These are phyloP conservation scores for Echinops telfairi DNA, from an alignment of 2,113 vertebrate genomes.

Conservation along the genomic window DNA sequence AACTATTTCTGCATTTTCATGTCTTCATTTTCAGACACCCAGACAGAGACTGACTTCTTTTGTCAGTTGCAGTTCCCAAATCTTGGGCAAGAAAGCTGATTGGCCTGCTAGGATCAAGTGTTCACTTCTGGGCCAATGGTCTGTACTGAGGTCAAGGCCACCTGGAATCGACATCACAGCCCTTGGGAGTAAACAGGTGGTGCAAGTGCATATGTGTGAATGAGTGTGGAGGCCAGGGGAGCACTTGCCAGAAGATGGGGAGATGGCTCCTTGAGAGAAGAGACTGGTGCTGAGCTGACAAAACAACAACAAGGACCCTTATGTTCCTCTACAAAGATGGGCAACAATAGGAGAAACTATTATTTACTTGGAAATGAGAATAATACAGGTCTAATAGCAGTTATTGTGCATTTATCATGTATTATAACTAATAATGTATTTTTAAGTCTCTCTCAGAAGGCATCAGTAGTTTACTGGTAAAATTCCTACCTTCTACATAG, in stretches of 20 bases:
- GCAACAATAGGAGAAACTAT: conserved; percentile 7
- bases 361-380: conserved; percentile 51
- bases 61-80: conserved; percentile 68
- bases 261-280: background rate
- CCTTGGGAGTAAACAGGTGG: background rate
- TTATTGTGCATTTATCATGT: too few species aligned
- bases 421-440: too few species aligned
- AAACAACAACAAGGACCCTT: background rate
- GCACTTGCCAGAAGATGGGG: background rate
- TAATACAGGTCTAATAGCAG: background rate
- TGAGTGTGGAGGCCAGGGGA: background rate
- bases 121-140: conserved; percentile 42
- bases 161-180: background rate
- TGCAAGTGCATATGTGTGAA: background rate
- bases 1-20: conserved; percentile 79
- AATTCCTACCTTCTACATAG: background rate
- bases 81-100: conserved; percentile 53
- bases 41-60: conserved; percentile 73
- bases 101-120: conserved; percentile 34
- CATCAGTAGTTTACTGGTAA: background rate
- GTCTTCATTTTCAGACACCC: conserved; percentile 78
- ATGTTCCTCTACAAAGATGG: conserved; percentile 24
- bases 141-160: background rate
- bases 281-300: background rate
- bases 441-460: background rate